Base-by-base conservation (phyloP, 2,113 vertebrate genomes). In the Ailuropoda melanoleuca region DNA sequence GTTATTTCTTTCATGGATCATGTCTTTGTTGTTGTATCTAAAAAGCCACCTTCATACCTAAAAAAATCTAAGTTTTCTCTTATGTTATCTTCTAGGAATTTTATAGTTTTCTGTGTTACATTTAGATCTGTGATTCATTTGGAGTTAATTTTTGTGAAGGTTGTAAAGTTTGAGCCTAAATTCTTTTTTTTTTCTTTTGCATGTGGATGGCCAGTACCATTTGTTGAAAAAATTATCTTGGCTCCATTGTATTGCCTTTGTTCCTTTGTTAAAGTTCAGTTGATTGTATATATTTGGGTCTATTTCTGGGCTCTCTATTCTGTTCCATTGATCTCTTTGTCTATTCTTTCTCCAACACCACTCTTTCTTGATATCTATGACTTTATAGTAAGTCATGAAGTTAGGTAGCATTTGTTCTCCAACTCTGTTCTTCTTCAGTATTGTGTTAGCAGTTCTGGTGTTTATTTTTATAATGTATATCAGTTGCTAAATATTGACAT, bases 401-500 rank as follows among this genome's bases (percentile, higher is more conserved):
- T 68, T 60, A 86, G n/a, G 46, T 64, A 84, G 34, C 9, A 14
- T 50, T 26, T 86, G 13, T 48, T 14, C 34, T 80, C 34, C 10
- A 86, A 72, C n/a, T 91, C 58, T 34, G 3, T 60, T 80, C 39
- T 91, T 68, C 17, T 85, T 91, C 53, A 58, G 1, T 60, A 60
- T 43, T 56, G 19, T 86, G 43, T 91, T 95, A 34, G 81, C 6
- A 58, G 37, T 70, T 91, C 50, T 24, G 39, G 39, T 68, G 19
- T 53, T 89, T 87, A 64, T 81, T 95, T 87, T 88, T 18, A 88
- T 29, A 91, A n/a, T 84, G 50, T 88, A 78, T 31, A 34, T 70
- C n/a, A 46, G 34, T 94, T 81, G 31, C 23, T 97, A 84, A 95
- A 58, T 96, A 85, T 53, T 93, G 56, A 80, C 12, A 48, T 31